Percentiles rank a stretch among this genome's conserved stretches.
These are phyloP conservation scores for Campylomormyrus tamandua DNA, from an alignment of 2,113 vertebrate species.

Conservation along the genomic window DNA sequence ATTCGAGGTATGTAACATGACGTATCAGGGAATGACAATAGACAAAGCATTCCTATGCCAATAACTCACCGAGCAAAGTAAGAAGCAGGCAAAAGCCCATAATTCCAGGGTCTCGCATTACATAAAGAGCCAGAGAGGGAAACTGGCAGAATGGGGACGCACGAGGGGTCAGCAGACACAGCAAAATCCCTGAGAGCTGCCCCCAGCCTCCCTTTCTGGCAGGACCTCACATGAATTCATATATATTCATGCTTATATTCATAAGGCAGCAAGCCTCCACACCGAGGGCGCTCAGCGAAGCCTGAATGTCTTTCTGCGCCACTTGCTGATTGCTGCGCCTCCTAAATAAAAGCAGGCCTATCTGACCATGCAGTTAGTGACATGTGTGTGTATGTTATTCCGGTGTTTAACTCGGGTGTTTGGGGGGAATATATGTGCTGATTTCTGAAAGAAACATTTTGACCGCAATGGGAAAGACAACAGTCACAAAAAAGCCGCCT, in stretches of 20 bases:
- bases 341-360: not conserved
- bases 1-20: not conserved
- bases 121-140: not conserved
- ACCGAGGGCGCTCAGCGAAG: no score
- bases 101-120: conserved; percentile 4
- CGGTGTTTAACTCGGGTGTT: not conserved
- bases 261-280: no score
- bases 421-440: not conserved
- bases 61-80: not conserved
- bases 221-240: not conserved
- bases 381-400: not conserved
- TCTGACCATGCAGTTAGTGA: not conserved
- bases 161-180: not conserved
- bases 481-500: not conserved
- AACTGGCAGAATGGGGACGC: not conserved
- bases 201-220: not conserved
- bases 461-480: not conserved
- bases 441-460: not conserved
- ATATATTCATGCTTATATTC: no score
- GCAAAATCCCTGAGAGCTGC: not conserved
- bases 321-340: not conserved
- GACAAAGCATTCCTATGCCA: conserved; percentile 12
- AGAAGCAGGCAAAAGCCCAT: not conserved
- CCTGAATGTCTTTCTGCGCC: not conserved
- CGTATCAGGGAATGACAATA: conserved; percentile 10